Conservation (phyloP, 2,113 vertebrate species). For the Zosterops hypoxanthus region DNA sequence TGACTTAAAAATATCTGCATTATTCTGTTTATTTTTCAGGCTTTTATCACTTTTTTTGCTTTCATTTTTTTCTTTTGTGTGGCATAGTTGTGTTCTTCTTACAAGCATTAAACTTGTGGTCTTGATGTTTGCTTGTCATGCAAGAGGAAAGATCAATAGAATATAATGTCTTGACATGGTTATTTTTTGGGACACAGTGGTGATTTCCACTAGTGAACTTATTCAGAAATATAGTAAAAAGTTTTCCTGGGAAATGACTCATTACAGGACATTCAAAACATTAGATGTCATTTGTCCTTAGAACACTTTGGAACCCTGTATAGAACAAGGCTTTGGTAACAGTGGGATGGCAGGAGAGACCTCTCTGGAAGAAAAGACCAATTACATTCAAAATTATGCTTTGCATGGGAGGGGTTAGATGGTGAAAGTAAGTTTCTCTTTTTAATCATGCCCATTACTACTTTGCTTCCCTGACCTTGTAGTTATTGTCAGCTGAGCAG, state of each 20-base stretch:
- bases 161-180: neutral
- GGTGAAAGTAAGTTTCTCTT: neutral
- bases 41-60: neutral
- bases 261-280: neutral
- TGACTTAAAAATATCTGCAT: neutral
- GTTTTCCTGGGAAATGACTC: neutral
- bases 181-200: neutral
- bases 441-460: neutral
- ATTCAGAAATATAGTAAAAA: neutral
- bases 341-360: neutral
- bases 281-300: neutral
- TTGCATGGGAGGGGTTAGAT: neutral
- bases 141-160: neutral
- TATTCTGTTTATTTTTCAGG: neutral
- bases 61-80: neutral
- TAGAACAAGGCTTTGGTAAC: neutral
- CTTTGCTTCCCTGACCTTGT: neutral
- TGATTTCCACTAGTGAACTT: neutral
- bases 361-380: neutral
- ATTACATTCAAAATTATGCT: neutral
- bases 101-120: neutral
- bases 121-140: neutral
- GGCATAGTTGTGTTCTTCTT: neutral
- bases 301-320: neutral
- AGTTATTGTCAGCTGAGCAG: neutral